Conservation (phyloP, 2,888 invertebrate genomes). For the Thymelicus acteon region DNA sequence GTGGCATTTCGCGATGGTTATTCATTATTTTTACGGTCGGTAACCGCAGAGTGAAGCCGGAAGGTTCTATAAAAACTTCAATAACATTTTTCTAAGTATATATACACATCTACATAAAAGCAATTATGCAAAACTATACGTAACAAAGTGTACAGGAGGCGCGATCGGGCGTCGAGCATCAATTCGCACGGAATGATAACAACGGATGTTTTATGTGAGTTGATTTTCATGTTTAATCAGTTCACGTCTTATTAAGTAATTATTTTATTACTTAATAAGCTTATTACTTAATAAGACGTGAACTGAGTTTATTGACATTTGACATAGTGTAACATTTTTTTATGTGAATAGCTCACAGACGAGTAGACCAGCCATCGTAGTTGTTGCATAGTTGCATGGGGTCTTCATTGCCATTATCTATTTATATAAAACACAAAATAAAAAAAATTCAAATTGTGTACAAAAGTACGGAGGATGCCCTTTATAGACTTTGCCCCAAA, state of each 20-base stretch:
- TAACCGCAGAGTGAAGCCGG: constrained; percentile 16
- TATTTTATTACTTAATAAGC: no score
- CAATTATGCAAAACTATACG: constrained; percentile 4
- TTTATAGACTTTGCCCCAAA: no score
- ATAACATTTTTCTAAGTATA: constrained; percentile 15
- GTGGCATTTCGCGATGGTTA: constrained; percentile 35
- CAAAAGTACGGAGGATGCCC: no score
- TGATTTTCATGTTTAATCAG: constrained; percentile 8
- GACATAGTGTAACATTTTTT: not conserved
- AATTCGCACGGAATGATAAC: not conserved
- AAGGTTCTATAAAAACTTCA: constrained; percentile 18
- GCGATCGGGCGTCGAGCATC: not conserved
- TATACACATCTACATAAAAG: not conserved
- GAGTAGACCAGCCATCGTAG: no score
- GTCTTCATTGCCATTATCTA: no score
- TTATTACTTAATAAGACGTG: constrained; percentile 5
- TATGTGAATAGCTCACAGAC: no score
- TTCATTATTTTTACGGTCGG: constrained; percentile 36
- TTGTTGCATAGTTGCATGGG: no score
- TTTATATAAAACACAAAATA: no score
- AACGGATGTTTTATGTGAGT: not conserved
- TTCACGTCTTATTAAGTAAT: no score
- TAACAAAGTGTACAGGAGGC: not conserved
- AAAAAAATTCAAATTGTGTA: no score
- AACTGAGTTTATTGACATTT: constrained; percentile 1